Evolutionary conservation across 2,113 vertebrate genomes (phyloP), one percentile per base, ranked within the genome.

Genomic region (Kryptolebias marmoratus): DNA sequence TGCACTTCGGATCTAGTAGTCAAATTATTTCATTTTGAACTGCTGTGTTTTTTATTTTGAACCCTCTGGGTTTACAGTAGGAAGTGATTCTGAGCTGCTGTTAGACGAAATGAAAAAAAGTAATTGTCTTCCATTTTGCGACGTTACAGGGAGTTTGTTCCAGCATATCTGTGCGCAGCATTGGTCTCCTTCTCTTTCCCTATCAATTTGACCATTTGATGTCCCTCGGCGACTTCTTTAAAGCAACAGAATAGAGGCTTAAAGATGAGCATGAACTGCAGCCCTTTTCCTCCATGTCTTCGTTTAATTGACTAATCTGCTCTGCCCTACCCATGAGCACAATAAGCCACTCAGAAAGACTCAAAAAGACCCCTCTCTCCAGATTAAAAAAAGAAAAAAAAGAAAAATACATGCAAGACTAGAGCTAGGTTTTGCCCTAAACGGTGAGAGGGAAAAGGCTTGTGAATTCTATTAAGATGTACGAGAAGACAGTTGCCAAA

Each of bases 381-480:
- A 85, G 77, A 90, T 87, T 85, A 89, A 85, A 81, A 69, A 79
- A 81, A 81, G 70, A 3, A 14, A 47, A 30, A 44, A 65, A 75
- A 56, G 70, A 54, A 75, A 42, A 42, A 10, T 42, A 57, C 58
- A 64, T 45, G 28, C 70, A 54, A 82, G 58, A 73, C 68, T 56
- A 3, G 45, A 64, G 80, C 68, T 32, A 62, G 62, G 73, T 84
- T 87, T 77, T n/a, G 74, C 74, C 82, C 72, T 75, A 72, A 88
- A 86, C 50, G 56, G 49, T 64, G 57, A 59, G 67, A 71, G 48
- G 30, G 45, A 64, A 70, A 64, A 62, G 69, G 80, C 75, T 83
- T 80, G 79, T 65, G 83, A 86, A 90, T 88, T 93, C 87, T 87
- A 90, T 91, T 88, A 91, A 85, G 88, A 92, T 83, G 81, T 81